Conservation (phyloP, 2,797 vertebrate genomes). For the Manis javanica region DNA sequence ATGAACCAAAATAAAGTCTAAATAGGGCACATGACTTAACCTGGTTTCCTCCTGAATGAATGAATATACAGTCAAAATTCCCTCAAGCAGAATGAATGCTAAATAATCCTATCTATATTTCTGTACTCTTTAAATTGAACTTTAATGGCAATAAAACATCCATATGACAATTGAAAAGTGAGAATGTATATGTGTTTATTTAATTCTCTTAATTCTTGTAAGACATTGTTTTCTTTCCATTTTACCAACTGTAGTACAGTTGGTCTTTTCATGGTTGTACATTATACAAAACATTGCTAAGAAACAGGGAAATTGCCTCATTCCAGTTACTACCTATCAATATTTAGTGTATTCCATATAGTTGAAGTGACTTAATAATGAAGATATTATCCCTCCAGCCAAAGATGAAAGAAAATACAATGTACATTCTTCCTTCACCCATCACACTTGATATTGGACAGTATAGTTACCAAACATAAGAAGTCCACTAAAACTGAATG, state of each 20-base stretch:
- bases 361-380: neutral
- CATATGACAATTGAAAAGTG: neutral
- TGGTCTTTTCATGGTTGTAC: neutral
- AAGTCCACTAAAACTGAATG: neutral
- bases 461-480: neutral
- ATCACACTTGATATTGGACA: neutral
- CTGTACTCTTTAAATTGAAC: neutral
- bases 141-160: neutral
- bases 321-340: neutral
- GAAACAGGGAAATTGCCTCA: neutral
- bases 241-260: neutral
- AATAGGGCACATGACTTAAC: neutral
- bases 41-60: neutral
- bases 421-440: neutral
- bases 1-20: neutral
- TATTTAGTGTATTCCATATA: neutral
- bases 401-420: neutral
- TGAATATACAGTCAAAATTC: neutral
- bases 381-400: neutral
- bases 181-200: neutral
- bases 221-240: neutral
- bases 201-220: neutral
- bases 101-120: neutral
- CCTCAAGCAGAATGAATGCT: neutral
- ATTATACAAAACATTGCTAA: neutral